Evolutionary conservation across 2,888 invertebrate genomes (phyloP).

Genomic region (Coenonympha arcania): DNA sequence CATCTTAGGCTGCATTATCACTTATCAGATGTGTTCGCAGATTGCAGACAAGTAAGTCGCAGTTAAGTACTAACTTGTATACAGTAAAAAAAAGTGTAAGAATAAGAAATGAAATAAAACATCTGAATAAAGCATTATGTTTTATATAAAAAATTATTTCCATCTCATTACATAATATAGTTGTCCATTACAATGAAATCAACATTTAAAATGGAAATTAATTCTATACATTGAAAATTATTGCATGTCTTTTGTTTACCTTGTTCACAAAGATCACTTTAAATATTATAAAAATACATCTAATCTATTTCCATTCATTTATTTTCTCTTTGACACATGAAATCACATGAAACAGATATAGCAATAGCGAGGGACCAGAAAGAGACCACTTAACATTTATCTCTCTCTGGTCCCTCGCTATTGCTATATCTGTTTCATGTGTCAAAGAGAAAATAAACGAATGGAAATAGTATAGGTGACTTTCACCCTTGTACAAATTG

Average conservation of each 20-base stretch:
- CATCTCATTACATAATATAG: constrained; percentile 61
- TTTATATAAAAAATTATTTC: constrained; percentile 68
- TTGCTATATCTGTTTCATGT: too few species aligned
- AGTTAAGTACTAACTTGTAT: background rate
- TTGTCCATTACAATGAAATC: constrained; percentile 46
- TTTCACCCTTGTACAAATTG: constrained; percentile 51
- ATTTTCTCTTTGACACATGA: too few species aligned
- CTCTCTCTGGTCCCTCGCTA: too few species aligned
- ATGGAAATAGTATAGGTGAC: too few species aligned
- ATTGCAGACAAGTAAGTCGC: too few species aligned
- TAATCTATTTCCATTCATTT: too few species aligned
- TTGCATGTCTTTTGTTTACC: constrained; percentile 39
- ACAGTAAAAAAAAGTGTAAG: background rate
- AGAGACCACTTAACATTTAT: too few species aligned
- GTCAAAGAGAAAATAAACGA: too few species aligned
- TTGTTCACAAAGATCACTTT: constrained; percentile 22
- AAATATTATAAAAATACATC: constrained; percentile 42
- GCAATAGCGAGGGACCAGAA: too few species aligned
- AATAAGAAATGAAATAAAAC: constrained; percentile 43
- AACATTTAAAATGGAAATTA: constrained; percentile 24
- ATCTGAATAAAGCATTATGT: constrained; percentile 53
- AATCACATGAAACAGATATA: too few species aligned
- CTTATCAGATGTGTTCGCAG: too few species aligned
- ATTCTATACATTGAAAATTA: constrained; percentile 28
- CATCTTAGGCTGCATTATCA: too few species aligned